Evolutionary conservation across 2,113 vertebrate species (phyloP).

Genomic region (Tragelaphus strepsiceros): DNA sequence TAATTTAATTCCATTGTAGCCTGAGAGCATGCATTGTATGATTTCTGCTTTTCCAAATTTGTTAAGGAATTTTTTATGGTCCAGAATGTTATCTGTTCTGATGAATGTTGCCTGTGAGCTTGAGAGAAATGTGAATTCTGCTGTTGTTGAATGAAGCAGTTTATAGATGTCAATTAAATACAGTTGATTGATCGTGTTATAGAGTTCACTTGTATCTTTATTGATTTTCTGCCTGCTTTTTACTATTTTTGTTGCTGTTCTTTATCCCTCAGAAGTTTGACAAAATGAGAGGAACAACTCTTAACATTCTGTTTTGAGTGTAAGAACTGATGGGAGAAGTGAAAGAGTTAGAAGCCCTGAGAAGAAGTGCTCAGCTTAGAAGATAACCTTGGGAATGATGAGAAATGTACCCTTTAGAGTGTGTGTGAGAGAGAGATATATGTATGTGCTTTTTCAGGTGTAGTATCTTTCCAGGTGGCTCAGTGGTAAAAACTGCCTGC

Average conservation of each 20-base stretch:
- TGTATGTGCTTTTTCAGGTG: not conserved
- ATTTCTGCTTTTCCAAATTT: not conserved
- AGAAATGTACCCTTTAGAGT: not conserved
- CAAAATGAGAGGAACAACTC: not conserved
- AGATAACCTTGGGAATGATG: not conserved
- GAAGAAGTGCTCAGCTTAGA: not conserved
- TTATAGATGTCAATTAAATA: not conserved
- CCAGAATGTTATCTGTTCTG: not conserved
- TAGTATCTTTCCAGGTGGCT: not conserved
- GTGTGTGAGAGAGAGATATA: fast-evolving
- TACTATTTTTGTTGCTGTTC: not conserved
- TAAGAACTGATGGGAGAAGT: not conserved
- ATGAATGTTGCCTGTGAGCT: not conserved
- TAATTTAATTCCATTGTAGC: not conserved
- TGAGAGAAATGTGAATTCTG: not conserved
- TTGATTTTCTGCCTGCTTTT: not conserved
- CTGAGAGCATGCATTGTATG: not conserved
- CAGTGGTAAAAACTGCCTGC: not conserved
- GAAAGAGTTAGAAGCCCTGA: not conserved
- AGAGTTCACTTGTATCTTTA: not conserved
- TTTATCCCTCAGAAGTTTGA: not conserved
- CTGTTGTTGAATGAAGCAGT: not conserved
- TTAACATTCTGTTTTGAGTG: not conserved
- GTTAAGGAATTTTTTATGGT: not conserved
- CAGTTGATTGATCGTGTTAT: not conserved